Percentiles rank a stretch among this genome's conserved stretches.
These are phyloP conservation scores for Chionomys nivalis DNA, from an alignment of 2,113 vertebrate genomes.

Conservation along the genomic window DNA sequence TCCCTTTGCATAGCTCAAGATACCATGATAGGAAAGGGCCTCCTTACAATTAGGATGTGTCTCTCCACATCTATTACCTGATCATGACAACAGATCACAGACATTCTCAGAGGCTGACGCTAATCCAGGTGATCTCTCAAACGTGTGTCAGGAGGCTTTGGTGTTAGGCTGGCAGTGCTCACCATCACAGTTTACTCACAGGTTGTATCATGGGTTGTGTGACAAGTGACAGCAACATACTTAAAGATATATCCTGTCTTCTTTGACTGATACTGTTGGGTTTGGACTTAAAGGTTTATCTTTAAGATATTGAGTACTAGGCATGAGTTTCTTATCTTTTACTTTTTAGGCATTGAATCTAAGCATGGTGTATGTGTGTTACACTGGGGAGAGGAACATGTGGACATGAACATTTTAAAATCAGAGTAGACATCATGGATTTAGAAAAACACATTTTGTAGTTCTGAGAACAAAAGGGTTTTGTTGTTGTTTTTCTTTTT, in stretches of 20 bases:
- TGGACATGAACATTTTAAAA: background rate
- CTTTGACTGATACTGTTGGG: background rate
- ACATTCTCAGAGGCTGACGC: background rate
- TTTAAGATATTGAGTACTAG: conserved; percentile 9
- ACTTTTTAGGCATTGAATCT: background rate
- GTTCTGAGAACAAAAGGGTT: background rate
- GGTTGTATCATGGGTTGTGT: background rate
- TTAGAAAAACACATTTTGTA: conserved; percentile 6
- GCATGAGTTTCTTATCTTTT: background rate
- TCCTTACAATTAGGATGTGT: background rate
- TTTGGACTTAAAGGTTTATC: conserved; percentile 6
- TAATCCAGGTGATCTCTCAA: background rate
- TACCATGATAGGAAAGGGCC: background rate
- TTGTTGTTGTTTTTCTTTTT: background rate
- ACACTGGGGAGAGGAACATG: background rate
- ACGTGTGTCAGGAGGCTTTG: background rate
- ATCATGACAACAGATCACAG: background rate
- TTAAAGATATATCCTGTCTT: background rate
- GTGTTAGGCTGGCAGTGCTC: background rate
- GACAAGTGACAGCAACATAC: background rate
- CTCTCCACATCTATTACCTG: background rate
- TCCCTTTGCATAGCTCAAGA: background rate
- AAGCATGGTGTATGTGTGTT: background rate
- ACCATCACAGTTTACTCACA: too few species aligned
- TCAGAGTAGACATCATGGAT: background rate